A percentile compares a stretch with the other conserved stretches of the same genome.
phyloP scores from a whole-genome alignment of 2,113 vertebrate species.

The Carollia perspicillata region DNA sequence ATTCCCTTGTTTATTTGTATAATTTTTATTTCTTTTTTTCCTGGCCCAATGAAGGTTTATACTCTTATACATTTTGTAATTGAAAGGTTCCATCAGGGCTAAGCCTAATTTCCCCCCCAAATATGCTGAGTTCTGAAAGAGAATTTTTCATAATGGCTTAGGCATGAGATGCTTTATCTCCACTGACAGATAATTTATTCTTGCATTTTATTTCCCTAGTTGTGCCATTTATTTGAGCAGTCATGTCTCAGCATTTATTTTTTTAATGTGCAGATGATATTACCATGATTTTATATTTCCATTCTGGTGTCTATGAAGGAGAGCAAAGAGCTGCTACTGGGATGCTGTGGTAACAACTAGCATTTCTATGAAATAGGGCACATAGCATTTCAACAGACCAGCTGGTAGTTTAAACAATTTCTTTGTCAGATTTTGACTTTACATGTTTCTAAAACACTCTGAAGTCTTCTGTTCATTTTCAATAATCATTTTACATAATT shows the following conservation, averaged over 20 bases:
- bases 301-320: constrained; percentile 45
- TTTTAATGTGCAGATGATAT: neutral
- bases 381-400: neutral
- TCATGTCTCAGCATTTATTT: neutral
- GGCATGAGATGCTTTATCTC: neutral
- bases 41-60: neutral
- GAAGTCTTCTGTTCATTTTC: constrained; percentile 11
- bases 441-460: constrained; percentile 38
- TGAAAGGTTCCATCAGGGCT: constrained; percentile 33
- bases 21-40: constrained; percentile 34
- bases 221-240: constrained; percentile 31
- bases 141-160: neutral
- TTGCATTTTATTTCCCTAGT: constrained; percentile 14
- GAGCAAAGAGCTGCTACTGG: neutral
- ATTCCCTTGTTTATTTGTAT: neutral
- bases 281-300: constrained; percentile 17
- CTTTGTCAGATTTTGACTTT: constrained; percentile 35
- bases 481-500: neutral
- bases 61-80: neutral
- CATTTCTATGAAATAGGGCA: constrained; percentile 10
- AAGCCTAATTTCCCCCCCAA: neutral
- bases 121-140: constrained; percentile 13
- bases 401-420: neutral
- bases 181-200: neutral
- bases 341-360: neutral